phyloP scores from a whole-genome alignment of 2,797 vertebrate species.

The Sebastes diploproa region DNA sequence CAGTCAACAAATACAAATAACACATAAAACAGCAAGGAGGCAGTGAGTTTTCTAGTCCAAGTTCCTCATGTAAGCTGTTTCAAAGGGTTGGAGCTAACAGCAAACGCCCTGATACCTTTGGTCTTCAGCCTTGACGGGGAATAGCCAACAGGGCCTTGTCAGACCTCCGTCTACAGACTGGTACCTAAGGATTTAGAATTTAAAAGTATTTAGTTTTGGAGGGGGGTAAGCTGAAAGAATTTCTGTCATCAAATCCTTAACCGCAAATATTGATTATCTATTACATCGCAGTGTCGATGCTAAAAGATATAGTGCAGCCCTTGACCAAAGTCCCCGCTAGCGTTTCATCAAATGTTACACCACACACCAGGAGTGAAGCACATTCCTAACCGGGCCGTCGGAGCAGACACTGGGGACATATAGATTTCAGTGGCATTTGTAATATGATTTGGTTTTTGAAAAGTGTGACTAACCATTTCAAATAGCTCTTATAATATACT shows the following conservation, averaged over 20 bases:
- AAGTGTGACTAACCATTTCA: neutral
- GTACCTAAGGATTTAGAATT: neutral
- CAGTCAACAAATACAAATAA: neutral
- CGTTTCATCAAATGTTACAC: neutral
- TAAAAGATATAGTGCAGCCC: too few species aligned
- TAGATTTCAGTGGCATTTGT: neutral
- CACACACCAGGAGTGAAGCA: neutral
- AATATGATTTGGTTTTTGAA: neutral
- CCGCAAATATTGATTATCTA: too few species aligned
- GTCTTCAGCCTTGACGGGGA: neutral
- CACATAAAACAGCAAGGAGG: neutral
- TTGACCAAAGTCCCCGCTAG: neutral
- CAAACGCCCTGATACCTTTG: neutral
- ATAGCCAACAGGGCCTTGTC: neutral
- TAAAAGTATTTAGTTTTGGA: neutral
- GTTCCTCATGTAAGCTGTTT: neutral
- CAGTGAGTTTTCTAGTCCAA: neutral
- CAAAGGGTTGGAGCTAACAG: neutral
- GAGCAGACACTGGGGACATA: neutral
- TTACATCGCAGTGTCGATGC: too few species aligned
- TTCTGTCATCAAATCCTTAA: too few species aligned
- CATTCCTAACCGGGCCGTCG: fast-evolving
- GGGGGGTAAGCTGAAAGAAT: too few species aligned
- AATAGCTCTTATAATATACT: neutral
- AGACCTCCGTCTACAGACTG: neutral